Percentiles rank a stretch among this genome's conserved stretches.
Evolutionary conservation across 2,888 invertebrate species (phyloP).

Genomic region (Yponomeuta plumbellus): DNA sequence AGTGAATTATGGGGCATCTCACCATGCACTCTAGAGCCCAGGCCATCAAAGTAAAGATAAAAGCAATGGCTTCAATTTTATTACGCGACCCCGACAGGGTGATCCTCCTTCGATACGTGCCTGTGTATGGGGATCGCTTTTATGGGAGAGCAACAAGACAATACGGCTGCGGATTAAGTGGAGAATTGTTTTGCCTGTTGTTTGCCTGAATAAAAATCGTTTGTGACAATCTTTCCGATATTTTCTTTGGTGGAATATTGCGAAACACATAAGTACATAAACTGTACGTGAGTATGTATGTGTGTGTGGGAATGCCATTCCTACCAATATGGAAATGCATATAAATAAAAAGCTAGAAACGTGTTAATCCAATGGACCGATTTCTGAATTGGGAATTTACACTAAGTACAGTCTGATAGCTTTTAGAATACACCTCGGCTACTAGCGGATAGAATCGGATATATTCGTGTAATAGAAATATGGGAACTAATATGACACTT

Average conservation of each 20-base stretch:
- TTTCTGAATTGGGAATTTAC: no score
- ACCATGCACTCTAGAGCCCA: not conserved
- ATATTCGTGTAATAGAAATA: no score
- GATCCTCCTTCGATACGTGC: not conserved
- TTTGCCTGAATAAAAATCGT: not conserved
- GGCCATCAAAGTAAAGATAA: slow-evolving; percentile 14
- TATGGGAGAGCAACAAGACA: not conserved
- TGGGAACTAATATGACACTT: no score
- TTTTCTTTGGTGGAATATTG: not conserved
- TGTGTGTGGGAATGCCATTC: no score
- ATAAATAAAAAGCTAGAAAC: no score
- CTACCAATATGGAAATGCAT: no score
- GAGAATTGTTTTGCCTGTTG: not conserved
- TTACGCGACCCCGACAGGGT: not conserved
- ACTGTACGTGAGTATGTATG: no score
- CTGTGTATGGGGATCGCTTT: not conserved
- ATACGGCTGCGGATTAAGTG: not conserved
- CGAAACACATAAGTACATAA: no score
- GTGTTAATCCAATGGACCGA: no score
- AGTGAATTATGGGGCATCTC: not conserved
- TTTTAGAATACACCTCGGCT: no score
- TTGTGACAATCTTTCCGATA: not conserved
- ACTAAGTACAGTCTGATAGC: no score
- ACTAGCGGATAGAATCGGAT: no score
- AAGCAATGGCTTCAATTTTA: slow-evolving; percentile 12